Conservation (phyloP, 2,113 vertebrate species). For the Sapayoa aenigma region DNA sequence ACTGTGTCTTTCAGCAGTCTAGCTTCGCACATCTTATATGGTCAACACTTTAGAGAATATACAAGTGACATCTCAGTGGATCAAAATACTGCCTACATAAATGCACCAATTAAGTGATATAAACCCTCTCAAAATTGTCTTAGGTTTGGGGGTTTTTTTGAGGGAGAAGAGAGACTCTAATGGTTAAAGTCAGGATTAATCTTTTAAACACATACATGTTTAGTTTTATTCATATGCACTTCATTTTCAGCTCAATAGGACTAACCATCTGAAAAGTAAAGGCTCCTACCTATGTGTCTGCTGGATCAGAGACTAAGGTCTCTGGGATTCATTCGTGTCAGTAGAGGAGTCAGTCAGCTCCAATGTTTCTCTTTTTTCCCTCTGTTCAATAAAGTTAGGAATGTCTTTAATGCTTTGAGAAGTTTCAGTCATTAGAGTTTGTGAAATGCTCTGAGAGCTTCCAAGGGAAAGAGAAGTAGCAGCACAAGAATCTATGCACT, state of each 20-base stretch:
- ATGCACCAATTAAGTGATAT: background rate
- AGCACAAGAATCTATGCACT: background rate
- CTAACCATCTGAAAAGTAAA: background rate
- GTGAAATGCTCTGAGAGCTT: background rate
- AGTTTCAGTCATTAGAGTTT: background rate
- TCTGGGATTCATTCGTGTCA: background rate
- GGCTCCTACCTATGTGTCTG: background rate
- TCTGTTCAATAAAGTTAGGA: background rate
- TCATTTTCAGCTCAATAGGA: background rate
- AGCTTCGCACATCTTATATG: background rate
- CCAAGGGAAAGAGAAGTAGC: background rate
- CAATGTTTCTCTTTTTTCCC: background rate
- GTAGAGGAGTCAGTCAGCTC: background rate
- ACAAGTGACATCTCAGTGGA: background rate
- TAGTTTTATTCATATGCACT: background rate
- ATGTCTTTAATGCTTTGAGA: background rate
- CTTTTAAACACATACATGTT: background rate
- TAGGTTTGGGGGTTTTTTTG: background rate
- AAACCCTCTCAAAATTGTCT: background rate
- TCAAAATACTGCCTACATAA: background rate
- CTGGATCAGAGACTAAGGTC: background rate
- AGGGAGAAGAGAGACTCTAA: background rate
- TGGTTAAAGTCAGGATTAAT: background rate
- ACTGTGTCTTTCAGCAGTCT: background rate
- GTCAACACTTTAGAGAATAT: background rate